Base-by-base conservation (phyloP, 2,797 vertebrate species). In the Borostomias antarcticus region DNA sequence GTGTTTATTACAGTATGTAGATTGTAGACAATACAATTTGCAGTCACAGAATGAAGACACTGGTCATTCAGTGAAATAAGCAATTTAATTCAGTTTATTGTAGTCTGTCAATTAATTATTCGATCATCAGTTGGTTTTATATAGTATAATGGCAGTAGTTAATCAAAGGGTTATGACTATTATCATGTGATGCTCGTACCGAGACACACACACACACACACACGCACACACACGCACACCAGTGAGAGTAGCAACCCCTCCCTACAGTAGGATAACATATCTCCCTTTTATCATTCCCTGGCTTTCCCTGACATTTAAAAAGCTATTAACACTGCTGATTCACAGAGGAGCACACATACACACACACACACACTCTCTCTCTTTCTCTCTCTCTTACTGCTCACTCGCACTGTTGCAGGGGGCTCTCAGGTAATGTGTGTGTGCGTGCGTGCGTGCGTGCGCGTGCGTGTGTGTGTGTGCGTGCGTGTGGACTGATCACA, bases 281-380 rank as follows among this genome's bases (percentile, higher is more conserved):
- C 90, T 90, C 84, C 88, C 83, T 90, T 92, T 92, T 92, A 92
- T 92, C 91, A 92, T 92, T 91, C 89, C 82, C 85, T 89, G 91
- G 91, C 92, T 91, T 91, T 93, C 90, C 86, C 86, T 93, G 92
- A 93, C 92, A 93, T 93, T 93, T 93, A 93, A 92, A 93, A 92
- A 93, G 90, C 91, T 88, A 93, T 93, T 93, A 92, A 88, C 88
- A 89, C 84, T 77, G 82, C 80, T 79, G 80, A 89, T 87, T 88
- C 81, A 85, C 82, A 79, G 79, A 78, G 85, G 75, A 77, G 81
- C 29, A 64, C 37, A 45, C 64, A 51, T 65, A 63, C 33, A 35
- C 73, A 40, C 23, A 48, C 61, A 50, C 23, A 48, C 51, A 50
- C 50, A 57, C 54, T 58, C 35, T 54, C 51, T 57, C 51, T 70